A percentile compares a stretch with the other conserved stretches of the same genome.
Conservation (phyloP, 2,797 vertebrate genomes). For the Acanthurus lineatus region DNA sequence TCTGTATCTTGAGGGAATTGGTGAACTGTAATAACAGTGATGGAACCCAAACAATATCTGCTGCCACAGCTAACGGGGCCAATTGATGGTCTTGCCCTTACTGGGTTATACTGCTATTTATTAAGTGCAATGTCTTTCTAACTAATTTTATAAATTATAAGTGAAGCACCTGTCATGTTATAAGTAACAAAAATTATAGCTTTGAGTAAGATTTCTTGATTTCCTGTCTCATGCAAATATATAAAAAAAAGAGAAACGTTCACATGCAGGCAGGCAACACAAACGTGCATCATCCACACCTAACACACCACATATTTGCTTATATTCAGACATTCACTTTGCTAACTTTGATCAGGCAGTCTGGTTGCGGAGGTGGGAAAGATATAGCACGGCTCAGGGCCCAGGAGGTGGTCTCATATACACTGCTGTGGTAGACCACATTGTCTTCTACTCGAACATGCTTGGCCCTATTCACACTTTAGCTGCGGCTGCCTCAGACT, state of each 20-base stretch:
- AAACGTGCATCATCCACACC: background rate
- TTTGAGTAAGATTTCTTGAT: background rate
- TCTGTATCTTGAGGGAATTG: slow-evolving; percentile 47
- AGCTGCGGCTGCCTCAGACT: slow-evolving; percentile 27
- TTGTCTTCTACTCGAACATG: slow-evolving; percentile 37
- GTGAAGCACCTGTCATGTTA: slow-evolving; percentile 16
- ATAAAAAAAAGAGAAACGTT: background rate
- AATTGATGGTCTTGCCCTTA: slow-evolving; percentile 14
- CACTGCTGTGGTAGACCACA: slow-evolving; percentile 75
- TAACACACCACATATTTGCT: background rate
- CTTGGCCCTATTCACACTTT: slow-evolving; percentile 31
- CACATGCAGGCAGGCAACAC: background rate
- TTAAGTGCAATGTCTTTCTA: slow-evolving; percentile 19
- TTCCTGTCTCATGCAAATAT: background rate
- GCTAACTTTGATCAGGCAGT: slow-evolving; percentile 57
- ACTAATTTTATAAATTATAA: slow-evolving; percentile 31
- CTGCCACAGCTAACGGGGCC: slow-evolving; percentile 45
- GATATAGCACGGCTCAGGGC: background rate
- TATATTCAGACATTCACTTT: slow-evolving; percentile 16
- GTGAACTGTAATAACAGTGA: slow-evolving; percentile 56
- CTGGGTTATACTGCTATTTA: slow-evolving; percentile 16
- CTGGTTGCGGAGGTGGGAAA: slow-evolving; percentile 35
- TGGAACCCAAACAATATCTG: slow-evolving; percentile 32
- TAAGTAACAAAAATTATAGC: slow-evolving; percentile 3
- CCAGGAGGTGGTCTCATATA: slow-evolving; percentile 57